Evolutionary conservation across 2,888 invertebrate species (phyloP).

Genomic region (Phaonia tiefii): DNA sequence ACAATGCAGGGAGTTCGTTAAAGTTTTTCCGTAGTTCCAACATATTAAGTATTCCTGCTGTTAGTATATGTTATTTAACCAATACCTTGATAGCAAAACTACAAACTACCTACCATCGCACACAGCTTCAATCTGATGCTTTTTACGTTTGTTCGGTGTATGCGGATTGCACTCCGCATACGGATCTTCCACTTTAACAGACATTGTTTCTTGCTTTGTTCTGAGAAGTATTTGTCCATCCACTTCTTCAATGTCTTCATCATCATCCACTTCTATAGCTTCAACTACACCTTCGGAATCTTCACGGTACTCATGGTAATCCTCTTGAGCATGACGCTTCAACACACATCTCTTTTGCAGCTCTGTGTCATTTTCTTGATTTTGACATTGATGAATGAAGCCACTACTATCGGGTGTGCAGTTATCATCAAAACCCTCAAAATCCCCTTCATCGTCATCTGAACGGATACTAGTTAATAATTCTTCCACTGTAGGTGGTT

Average conservation of each 20-base stretch:
- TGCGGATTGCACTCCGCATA: slow-evolving; percentile 26
- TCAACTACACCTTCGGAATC: slow-evolving; percentile 39
- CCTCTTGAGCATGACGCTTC: slow-evolving; percentile 28
- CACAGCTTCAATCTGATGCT: slow-evolving; percentile 22
- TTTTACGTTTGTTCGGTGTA: slow-evolving; percentile 55
- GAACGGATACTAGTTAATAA: slow-evolving; percentile 41
- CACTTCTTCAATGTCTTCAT: slow-evolving; percentile 41
- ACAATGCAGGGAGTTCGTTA: too few relatives aligned
- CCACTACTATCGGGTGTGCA: slow-evolving; percentile 25
- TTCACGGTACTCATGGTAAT: slow-evolving; percentile 39
- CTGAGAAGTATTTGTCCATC: slow-evolving; percentile 35
- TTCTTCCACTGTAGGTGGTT: slow-evolving; percentile 23
- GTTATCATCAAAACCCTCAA: slow-evolving; percentile 58
- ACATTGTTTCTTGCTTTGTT: slow-evolving; percentile 4
- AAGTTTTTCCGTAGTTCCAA: too few relatives aligned
- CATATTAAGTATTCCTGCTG: too few relatives aligned
- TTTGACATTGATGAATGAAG: slow-evolving; percentile 17
- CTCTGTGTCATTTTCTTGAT: background rate
- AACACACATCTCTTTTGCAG: slow-evolving; percentile 10
- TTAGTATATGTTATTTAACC: too few relatives aligned
- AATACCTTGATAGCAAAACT: too few relatives aligned
- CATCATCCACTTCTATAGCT: slow-evolving; percentile 49
- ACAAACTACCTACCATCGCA: slow-evolving; percentile 48
- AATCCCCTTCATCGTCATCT: slow-evolving; percentile 37
- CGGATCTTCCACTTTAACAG: slow-evolving; percentile 11